Evolutionary conservation across 2,888 invertebrate species (phyloP), one percentile per base, ranked within the genome.

Genomic region (Plebejus melissa): DNA sequence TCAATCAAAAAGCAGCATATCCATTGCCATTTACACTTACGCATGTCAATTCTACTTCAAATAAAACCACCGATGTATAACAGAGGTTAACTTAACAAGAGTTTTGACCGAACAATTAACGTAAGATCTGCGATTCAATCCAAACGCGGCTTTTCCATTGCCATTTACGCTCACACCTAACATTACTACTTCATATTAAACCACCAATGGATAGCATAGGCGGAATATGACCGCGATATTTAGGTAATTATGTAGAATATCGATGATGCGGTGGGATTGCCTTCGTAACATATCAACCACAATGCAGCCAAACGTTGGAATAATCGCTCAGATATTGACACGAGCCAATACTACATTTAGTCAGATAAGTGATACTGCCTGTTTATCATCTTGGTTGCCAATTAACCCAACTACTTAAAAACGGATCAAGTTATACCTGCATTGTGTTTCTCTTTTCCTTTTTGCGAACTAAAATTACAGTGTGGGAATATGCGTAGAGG

Each of bases 201-300:
- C n/a, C 22, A 38, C 76, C 65, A 77, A 76, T 81, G 78, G 70
- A 80, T 60, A 57, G 41, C 75, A 41, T 72, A 72, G 70, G 75
- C 74, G 75, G 75, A 77, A 74, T 77, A 78, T 80, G 76, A 77
- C 77, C 80, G 77, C 75, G 79, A 81, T 79, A 83, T 82, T 82
- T 78, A 79, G 74, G 76, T 79, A 80, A 82, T 82, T 79, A 79
- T 81, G 78, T 79, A 79, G 80, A 79, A 80, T 79, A 77, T 79
- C 79, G 80, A 80, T 79, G 81, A 82, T 82, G 82, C 82, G 85
- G 83, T 84, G 82, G 83, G 86, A 86, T 87, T 86, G 87, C 83
- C 85, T 84, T 83, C 82, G 87, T 85, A 86, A 87, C 86, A 86
- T 83, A 85, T 83, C 82, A 82, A 85, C 89, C 89, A 83, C 89